These are phyloP conservation scores for Saccostrea cuccullata DNA, from an alignment of 1,140 invertebrate genomes.

Conservation along the genomic window DNA sequence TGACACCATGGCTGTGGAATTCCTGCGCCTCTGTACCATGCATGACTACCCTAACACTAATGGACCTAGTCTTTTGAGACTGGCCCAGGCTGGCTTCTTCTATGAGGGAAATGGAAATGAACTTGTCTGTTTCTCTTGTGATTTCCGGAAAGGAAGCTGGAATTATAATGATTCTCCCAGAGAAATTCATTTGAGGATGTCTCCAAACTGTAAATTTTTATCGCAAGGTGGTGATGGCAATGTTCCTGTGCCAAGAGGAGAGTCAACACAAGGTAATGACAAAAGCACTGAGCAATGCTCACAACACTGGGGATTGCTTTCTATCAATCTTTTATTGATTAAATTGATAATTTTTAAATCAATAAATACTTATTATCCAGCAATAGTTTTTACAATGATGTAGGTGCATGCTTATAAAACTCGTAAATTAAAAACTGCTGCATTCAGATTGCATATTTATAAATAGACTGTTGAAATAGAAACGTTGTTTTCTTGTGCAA, in stretches of 20 bases:
- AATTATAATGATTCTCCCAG: not conserved
- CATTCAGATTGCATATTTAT: too few relatives aligned
- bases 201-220: constrained; percentile 31
- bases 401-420: too few relatives aligned
- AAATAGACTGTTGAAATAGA: too few relatives aligned
- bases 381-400: too few relatives aligned
- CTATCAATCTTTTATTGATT: too few relatives aligned
- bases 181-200: constrained; percentile 23
- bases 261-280: not conserved
- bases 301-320: too few relatives aligned
- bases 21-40: constrained; percentile 28
- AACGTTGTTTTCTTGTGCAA: too few relatives aligned
- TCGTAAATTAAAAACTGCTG: too few relatives aligned
- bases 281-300: too few relatives aligned
- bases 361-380: too few relatives aligned
- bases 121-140: constrained; percentile 33
- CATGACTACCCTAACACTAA: constrained; percentile 19
- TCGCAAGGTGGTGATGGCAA: not conserved
- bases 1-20: constrained; percentile 31
- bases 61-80: not conserved
- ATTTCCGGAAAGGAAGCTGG: not conserved
- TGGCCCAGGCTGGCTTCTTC: constrained; percentile 31
- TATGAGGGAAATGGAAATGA: constrained; percentile 25
- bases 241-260: not conserved
- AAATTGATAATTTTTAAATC: too few relatives aligned